phyloP scores from a whole-genome alignment of 2,113 vertebrate species.

The Cavia aperea region DNA sequence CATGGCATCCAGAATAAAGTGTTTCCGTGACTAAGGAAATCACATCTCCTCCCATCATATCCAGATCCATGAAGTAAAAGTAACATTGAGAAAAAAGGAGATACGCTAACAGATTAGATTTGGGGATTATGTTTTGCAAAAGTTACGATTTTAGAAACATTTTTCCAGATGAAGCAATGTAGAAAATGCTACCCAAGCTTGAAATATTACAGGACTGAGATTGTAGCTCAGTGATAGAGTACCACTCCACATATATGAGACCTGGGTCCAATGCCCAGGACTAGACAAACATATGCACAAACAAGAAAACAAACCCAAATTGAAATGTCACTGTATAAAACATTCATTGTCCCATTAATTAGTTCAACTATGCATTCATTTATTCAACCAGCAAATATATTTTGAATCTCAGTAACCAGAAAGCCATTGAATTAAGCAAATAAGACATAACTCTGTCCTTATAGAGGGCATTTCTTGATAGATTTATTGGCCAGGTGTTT shows the following conservation, averaged over 20 bases:
- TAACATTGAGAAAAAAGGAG: not conserved
- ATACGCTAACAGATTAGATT: not conserved
- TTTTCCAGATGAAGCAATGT: not conserved
- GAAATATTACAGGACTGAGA: not conserved
- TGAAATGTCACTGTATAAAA: not conserved
- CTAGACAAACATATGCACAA: not conserved
- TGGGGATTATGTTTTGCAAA: conserved; percentile 21
- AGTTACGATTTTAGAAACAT: conserved; percentile 9
- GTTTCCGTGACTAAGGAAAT: conserved; percentile 13
- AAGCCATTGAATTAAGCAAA: conserved; percentile 25
- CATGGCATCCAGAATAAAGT: not conserved
- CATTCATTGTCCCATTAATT: not conserved
- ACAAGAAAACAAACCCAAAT: not conserved
- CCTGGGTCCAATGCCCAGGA: not conserved
- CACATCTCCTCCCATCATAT: not conserved
- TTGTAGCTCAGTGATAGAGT: not conserved
- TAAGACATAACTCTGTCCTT: not conserved
- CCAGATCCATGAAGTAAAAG: not conserved
- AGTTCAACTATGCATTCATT: conserved; percentile 20
- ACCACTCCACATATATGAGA: not conserved
- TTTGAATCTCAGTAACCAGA: conserved; percentile 23
- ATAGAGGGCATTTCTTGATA: not conserved
- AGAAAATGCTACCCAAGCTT: conserved; percentile 12
- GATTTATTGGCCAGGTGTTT: not conserved
- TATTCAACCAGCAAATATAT: conserved; percentile 31